Percentiles rank a stretch among this genome's conserved stretches.
Evolutionary conservation across 37 sponge, comb jelly and placozoan species (phyloP).

Genomic region (Spongilla lacustris): DNA sequence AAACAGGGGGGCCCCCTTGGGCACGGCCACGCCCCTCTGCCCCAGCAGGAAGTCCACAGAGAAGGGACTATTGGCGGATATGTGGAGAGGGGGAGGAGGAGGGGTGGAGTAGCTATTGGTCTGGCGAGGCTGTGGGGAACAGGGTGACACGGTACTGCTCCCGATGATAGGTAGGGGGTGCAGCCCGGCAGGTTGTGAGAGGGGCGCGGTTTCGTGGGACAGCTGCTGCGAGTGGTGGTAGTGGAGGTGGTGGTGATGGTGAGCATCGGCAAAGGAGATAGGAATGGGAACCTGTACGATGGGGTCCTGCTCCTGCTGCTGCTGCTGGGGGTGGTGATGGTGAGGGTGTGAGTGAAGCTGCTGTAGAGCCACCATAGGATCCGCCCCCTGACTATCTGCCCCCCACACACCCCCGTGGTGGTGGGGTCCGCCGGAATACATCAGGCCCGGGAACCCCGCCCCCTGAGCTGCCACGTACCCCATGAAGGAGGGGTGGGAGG

Average conservation of each 20-base stretch:
- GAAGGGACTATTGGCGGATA: constrained; percentile 28
- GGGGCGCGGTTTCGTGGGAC: background rate
- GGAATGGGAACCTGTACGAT: background rate
- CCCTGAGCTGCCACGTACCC: background rate
- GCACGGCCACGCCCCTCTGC: background rate
- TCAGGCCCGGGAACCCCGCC: background rate
- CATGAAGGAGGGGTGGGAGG: no score
- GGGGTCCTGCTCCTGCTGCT: background rate
- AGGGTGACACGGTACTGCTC: background rate
- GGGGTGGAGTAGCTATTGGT: background rate
- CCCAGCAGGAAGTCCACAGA: constrained; percentile 44
- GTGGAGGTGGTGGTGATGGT: background rate
- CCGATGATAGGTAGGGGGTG: background rate
- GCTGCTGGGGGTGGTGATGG: background rate
- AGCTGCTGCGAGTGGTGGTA: background rate
- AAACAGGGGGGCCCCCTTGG: background rate
- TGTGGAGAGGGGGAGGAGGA: background rate
- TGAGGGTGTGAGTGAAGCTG: background rate
- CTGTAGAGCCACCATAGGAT: background rate
- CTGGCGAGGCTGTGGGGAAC: constrained; percentile 7
- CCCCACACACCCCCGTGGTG: background rate
- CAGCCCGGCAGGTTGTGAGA: background rate
- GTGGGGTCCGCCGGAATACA: background rate
- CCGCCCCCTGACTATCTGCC: background rate
- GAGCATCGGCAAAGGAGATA: background rate